Percentiles rank a stretch among this genome's conserved stretches.
Evolutionary conservation across 2,113 vertebrate species (phyloP).

Genomic region (Baryphthengus martii): DNA sequence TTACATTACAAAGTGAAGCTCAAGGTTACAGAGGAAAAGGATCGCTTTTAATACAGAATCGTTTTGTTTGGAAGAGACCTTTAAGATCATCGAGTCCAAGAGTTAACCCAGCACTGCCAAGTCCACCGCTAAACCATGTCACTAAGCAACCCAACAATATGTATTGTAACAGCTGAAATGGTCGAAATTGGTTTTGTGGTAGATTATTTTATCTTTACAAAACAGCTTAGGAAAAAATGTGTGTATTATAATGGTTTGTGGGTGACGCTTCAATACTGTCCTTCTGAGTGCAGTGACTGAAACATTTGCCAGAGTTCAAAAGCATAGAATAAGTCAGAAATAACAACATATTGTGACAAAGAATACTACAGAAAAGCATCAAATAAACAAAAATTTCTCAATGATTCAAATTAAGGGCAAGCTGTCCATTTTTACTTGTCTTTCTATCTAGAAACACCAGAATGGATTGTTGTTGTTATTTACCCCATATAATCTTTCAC

Average conservation of each 20-base stretch:
- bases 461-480: not conserved
- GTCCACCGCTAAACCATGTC: not conserved
- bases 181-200: not conserved
- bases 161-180: not conserved
- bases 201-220: not conserved
- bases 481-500: not conserved
- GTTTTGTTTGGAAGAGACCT: not conserved
- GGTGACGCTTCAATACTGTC: not conserved
- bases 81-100: not conserved
- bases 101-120: not conserved
- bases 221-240: fast-evolving
- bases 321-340: not conserved
- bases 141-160: not conserved
- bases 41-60: not conserved
- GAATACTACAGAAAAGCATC: not conserved
- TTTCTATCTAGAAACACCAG: not conserved
- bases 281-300: not conserved
- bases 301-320: not conserved
- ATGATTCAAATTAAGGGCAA: not conserved
- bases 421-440: not conserved
- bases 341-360: not conserved
- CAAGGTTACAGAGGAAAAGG: not conserved
- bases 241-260: not conserved
- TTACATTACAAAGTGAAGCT: not conserved
- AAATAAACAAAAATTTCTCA: not conserved